Evolutionary conservation across 2,888 invertebrate genomes (phyloP), one percentile per base, ranked within the genome.

Genomic region (Caradrina kadenii): DNA sequence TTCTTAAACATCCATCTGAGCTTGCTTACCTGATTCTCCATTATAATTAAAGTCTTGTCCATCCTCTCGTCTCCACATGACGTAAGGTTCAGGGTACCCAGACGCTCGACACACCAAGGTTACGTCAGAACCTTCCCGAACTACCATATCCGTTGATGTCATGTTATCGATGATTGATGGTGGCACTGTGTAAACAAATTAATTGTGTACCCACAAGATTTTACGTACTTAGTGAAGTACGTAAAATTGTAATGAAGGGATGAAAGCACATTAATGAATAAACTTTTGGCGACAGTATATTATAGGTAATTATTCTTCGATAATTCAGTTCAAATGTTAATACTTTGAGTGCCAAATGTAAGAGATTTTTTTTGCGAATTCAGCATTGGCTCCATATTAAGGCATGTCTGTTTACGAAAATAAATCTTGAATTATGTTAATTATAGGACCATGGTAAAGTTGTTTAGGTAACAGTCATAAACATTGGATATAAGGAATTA

Each of bases 1-100:
- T 35, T 35, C 7, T n/a, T 19, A 35, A 19, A 4, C 26, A 53
- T 21, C 7, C 11, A 31, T 17, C 5, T 49, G 39, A n/a, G 15
- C 8, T 26, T 13, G 2, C 48, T 67, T 96, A 98, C 98, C 98
- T 91, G 97, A 97, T 92, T 98, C 98, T 56, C 98, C 98, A 87
- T 98, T 98, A 94, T 98, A 98, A 93, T 98, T 97, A 94, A 98
- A 98, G 92, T 98, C 98, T 88, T 98, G 97, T 76, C 98, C 98
- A 90, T 99, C 98, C 92, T 98, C 98, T 63, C 98, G 96, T 59
- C 98, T 96, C 98, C 98, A 99, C 97, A 98, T 98, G 86, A 99
- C 98, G 91, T 98, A 98, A 63, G 99, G 99, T 89, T 98, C 98
- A 0, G 98, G 98, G 93, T 98, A 98, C 81, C 98, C 98, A 35